A percentile compares a stretch with the other conserved stretches of the same genome.
Conservation (phyloP, 2,888 invertebrate species). For the Cephus spinipes region DNA sequence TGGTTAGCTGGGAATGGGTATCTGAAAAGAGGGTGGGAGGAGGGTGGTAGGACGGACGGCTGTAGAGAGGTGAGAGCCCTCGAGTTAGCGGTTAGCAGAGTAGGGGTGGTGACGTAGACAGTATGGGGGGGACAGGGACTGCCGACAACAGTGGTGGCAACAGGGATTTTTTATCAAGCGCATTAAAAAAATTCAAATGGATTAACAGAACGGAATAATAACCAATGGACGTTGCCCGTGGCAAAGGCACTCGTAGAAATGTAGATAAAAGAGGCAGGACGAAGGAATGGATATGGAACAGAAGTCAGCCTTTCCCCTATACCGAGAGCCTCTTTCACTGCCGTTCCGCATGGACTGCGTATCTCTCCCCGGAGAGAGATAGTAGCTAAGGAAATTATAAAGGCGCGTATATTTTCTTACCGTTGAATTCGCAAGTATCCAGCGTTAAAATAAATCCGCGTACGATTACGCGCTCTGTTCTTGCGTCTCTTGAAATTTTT, state of each 20-base stretch:
- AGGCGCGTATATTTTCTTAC: too few relatives aligned
- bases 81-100: neutral
- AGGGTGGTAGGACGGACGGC: too few relatives aligned
- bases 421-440: neutral
- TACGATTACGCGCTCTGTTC: neutral
- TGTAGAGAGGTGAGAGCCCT: neutral
- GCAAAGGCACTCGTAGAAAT: neutral
- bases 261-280: conserved; percentile 9
- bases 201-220: neutral
- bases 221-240: neutral
- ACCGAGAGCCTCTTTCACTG: neutral
- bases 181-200: neutral
- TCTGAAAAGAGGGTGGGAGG: neutral
- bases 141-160: neutral
- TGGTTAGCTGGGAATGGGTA: neutral
- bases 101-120: neutral
- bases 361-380: too few relatives aligned
- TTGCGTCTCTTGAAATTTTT: neutral
- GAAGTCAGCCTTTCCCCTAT: neutral
- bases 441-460: neutral
- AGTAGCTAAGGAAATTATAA: too few relatives aligned
- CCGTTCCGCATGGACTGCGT: too few relatives aligned
- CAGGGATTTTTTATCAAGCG: neutral
- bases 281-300: neutral
- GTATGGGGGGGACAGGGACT: neutral